A percentile compares a stretch with the other conserved stretches of the same genome.
Evolutionary conservation across 2,797 vertebrate genomes (phyloP).

Genomic region (Glyptemys insculpta): DNA sequence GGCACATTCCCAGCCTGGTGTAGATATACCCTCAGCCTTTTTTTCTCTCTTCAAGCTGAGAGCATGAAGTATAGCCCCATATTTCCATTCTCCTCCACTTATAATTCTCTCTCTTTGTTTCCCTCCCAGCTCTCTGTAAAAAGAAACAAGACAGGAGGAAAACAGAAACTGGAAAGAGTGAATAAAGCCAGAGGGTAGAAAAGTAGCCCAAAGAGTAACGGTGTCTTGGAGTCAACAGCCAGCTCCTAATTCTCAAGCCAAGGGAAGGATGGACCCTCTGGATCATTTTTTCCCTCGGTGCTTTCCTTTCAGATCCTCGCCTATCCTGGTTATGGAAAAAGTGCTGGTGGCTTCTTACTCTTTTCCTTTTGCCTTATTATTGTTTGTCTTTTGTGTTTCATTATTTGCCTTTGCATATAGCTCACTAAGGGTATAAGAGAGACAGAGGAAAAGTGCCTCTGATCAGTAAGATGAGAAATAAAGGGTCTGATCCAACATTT

Average conservation of each 20-base stretch:
- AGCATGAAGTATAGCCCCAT: slow-evolving; percentile 32
- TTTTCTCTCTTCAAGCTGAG: neutral
- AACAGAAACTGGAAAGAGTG: neutral
- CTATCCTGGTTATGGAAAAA: neutral
- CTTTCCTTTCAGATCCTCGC: neutral
- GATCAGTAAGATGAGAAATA: neutral
- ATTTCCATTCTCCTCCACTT: slow-evolving; percentile 19
- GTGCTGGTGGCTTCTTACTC: neutral
- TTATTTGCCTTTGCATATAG: neutral
- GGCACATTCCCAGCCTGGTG: neutral
- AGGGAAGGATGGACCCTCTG: neutral
- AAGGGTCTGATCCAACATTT: neutral
- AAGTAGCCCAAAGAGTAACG: neutral
- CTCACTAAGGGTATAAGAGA: neutral
- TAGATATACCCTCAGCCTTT: neutral
- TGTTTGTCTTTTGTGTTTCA: neutral
- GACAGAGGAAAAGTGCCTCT: neutral
- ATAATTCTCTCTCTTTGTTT: neutral
- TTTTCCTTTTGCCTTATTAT: neutral
- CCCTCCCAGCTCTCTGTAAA: neutral
- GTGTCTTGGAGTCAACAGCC: neutral
- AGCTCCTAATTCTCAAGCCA: neutral
- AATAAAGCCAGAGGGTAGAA: neutral
- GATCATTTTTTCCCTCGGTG: neutral
- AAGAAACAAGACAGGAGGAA: slow-evolving; percentile 3